Evolutionary conservation across 2,113 vertebrate species (phyloP).

Genomic region (Harpagus bidentatus): DNA sequence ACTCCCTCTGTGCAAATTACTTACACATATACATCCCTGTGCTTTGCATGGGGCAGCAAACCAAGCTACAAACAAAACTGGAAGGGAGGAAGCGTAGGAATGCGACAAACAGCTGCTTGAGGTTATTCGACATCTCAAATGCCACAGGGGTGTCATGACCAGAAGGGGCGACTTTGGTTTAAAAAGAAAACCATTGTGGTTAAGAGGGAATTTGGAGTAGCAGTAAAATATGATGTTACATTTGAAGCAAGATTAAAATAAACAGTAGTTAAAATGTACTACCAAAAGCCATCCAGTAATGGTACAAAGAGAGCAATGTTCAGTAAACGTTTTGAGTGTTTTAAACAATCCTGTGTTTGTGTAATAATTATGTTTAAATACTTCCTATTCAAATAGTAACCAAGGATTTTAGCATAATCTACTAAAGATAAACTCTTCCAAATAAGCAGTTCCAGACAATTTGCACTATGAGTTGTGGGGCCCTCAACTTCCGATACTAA

Average conservation of each 20-base stretch:
- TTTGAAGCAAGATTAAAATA: neutral
- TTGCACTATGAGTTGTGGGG: neutral
- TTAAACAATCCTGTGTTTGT: neutral
- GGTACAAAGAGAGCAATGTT: neutral
- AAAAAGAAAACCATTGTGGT: neutral
- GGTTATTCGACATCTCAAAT: neutral
- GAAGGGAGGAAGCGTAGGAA: neutral
- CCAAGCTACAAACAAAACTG: neutral
- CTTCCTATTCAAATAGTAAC: neutral
- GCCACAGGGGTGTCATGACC: neutral
- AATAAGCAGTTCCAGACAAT: neutral
- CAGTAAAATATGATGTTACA: neutral
- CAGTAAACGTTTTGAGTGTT: neutral
- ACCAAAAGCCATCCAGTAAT: neutral
- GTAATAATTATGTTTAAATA: neutral
- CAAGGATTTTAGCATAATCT: neutral
- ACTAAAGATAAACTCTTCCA: neutral
- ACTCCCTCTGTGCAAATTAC: neutral
- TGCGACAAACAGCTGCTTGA: neutral
- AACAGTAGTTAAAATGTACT: neutral
- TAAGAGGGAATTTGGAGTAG: neutral
- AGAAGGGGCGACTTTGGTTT: neutral
- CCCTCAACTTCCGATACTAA: rapidly evolving
- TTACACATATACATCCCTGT: neutral
- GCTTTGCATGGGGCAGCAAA: neutral